Base-by-base conservation (phyloP, 2,113 vertebrate genomes). In the Coreoperca whiteheadi region DNA sequence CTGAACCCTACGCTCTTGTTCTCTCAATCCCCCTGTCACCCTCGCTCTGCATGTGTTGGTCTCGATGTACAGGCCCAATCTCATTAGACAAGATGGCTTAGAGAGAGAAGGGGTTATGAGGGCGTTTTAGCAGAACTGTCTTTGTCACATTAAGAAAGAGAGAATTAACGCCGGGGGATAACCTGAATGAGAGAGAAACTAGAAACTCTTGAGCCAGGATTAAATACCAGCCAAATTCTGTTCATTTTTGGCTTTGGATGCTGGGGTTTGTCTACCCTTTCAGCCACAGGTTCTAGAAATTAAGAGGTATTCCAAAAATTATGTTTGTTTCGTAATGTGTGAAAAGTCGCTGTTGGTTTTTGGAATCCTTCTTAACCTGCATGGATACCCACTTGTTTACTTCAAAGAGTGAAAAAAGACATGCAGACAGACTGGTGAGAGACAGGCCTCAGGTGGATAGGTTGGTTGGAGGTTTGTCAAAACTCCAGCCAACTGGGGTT, bases 11-110 rank as follows among this genome's bases (percentile, higher is more conserved):
- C 56, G 50, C 30, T 65, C 21, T 57, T 6, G 4, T 65, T 71
- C 64, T 64, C 64, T 75, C 64, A 48, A 56, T 64, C 56, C 43
- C 21, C 43, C 54, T 28, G 50, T 68, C 64, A 68, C 10, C 6
- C 25, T 65, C 8, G 23, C 48, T 48, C 81, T 79, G 54, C 56
- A 69, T 83, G 9, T 81, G 81, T 85, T 65, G 11, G 83, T 86
- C 83, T 81, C 48, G 0, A 57, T 82, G 69, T 81, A 46, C 81
- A 57, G 57, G 80, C 70, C 66, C 88, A 93, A 91, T 93, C 91
- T 91, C 89, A 94, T 95, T 93, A 95, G 89, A 78, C 74, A 46
- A 70, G 77, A 82, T 83, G 88, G 85, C 87, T 92, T 92, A 91
- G 79, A 75, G 88, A 74, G 82, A 78, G 74, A 64, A 63, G 53